Percentiles rank a stretch among this genome's conserved stretches.
Evolutionary conservation across 2,888 invertebrate species (phyloP).

Genomic region (Synanthedon vespiformis): DNA sequence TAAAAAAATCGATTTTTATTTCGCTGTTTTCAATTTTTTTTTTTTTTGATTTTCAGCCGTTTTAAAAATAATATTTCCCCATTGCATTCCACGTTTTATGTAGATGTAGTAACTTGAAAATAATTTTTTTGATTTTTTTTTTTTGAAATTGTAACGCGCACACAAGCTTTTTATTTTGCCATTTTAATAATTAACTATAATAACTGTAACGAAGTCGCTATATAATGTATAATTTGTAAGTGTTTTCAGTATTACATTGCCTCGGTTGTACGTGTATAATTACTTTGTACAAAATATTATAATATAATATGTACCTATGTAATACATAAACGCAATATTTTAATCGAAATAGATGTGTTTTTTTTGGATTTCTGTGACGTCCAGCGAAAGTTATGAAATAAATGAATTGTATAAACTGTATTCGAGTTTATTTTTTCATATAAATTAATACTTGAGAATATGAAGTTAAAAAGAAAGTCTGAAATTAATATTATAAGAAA

Average conservation of each 20-base stretch:
- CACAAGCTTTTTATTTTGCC: neutral
- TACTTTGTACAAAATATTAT: neutral
- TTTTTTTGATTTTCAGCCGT: conserved; percentile 11
- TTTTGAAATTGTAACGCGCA: conserved; percentile 1
- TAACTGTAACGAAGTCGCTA: too few relatives aligned
- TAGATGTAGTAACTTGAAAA: neutral
- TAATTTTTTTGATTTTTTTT: conserved; percentile 4
- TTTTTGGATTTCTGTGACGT: conserved; percentile 46
- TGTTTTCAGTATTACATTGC: conserved; percentile 14
- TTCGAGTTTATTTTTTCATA: too few relatives aligned
- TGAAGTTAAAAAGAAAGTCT: too few relatives aligned
- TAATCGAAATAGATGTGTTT: conserved; percentile 29
- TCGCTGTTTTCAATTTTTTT: conserved; percentile 3
- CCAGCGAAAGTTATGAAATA: conserved; percentile 50
- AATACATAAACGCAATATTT: conserved; percentile 27
- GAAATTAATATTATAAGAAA: too few relatives aligned
- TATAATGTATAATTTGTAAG: conserved; percentile 1
- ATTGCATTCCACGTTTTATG: conserved; percentile 60
- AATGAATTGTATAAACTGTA: conserved; percentile 18
- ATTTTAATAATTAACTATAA: too few relatives aligned
- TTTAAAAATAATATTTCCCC: conserved; percentile 17
- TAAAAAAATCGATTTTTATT: conserved; percentile 36
- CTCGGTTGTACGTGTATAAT: conserved; percentile 11
- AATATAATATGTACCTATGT: conserved; percentile 27
- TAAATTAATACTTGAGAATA: too few relatives aligned